Evolutionary conservation across 1,140 invertebrate species (phyloP).

Genomic region (Drosophila micromelanica): DNA sequence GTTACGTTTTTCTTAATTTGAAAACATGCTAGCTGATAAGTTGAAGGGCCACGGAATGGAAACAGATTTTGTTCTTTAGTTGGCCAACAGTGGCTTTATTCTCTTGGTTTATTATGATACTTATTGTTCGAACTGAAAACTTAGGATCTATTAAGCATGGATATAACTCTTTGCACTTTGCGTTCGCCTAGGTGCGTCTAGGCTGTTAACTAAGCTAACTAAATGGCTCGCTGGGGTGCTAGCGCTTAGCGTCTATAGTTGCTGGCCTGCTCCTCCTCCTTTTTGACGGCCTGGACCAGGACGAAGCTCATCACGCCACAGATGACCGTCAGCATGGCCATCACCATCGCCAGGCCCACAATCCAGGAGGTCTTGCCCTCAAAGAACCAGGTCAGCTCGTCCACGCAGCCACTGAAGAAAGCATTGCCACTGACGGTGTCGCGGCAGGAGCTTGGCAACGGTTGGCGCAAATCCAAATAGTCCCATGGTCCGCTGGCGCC

Average conservation of each 20-base stretch:
- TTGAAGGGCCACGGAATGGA: too few relatives aligned
- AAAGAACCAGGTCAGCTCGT: conserved; percentile 93
- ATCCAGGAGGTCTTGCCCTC: conserved; percentile 93
- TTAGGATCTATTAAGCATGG: conserved; percentile 42
- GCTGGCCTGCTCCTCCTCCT: conserved; percentile 88
- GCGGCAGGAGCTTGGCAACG: conserved; percentile 91
- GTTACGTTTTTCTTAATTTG: not conserved
- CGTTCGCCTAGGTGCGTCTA: conserved; percentile 23
- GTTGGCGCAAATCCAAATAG: conserved; percentile 90
- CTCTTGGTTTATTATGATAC: conserved; percentile 47
- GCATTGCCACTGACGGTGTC: conserved; percentile 95
- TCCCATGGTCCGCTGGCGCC: conserved; percentile 93
- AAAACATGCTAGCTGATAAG: too few relatives aligned
- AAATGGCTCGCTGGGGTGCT: not conserved
- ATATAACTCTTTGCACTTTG: conserved; percentile 42
- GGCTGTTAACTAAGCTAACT: conserved; percentile 51
- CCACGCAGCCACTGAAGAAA: conserved; percentile 93
- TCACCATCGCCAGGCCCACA: conserved; percentile 90
- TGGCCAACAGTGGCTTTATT: conserved; percentile 36
- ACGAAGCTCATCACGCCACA: conserved; percentile 88
- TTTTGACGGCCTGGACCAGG: conserved; percentile 89
- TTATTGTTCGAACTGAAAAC: conserved; percentile 75
- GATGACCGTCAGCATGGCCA: conserved; percentile 90
- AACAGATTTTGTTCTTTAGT: not conserved
- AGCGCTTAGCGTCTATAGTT: conserved; percentile 83